A percentile compares a stretch with the other conserved stretches of the same genome.
These are phyloP conservation scores for Cynaeus angustus DNA, from an alignment of 2,888 invertebrate genomes.

Conservation along the genomic window DNA sequence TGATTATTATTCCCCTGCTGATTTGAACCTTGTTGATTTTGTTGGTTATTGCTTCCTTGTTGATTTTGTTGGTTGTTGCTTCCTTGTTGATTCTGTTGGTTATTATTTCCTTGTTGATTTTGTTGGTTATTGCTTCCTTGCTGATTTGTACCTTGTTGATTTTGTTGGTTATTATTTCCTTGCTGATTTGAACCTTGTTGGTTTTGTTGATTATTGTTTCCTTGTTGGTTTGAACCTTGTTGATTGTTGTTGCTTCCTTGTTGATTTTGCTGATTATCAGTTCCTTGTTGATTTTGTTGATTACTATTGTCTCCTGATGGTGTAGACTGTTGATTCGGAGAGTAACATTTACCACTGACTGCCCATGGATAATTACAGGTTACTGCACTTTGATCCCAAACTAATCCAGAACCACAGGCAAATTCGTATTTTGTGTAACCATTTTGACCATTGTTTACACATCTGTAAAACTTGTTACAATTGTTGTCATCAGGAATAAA, in stretches of 20 bases:
- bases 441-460: conserved; percentile 78
- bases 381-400: conserved; percentile 81
- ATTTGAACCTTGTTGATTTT: conserved; percentile 7
- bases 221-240: conserved; percentile 10
- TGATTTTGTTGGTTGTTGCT: conserved; percentile 27
- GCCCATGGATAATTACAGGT: conserved; percentile 83
- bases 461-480: conserved; percentile 85
- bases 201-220: conserved; percentile 14
- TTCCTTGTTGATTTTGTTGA: conserved; percentile 18
- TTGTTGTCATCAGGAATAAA: conserved; percentile 80
- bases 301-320: conserved; percentile 9
- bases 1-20: conserved; percentile 20
- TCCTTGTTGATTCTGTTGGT: conserved; percentile 42
- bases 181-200: conserved; percentile 12
- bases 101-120: conserved; percentile 30
- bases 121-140: conserved; percentile 11
- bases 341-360: conserved; percentile 65
- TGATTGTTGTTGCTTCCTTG: conserved; percentile 14
- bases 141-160: conserved; percentile 13
- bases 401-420: conserved; percentile 83
- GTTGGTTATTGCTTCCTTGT: conserved; percentile 10
- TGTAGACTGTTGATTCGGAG: conserved; percentile 22
- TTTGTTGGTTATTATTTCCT: conserved; percentile 19
- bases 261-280: conserved; percentile 5
- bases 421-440: conserved; percentile 81